These are phyloP conservation scores for Setophaga kirtlandii DNA, from an alignment of 2,113 vertebrate genomes.

Conservation along the genomic window DNA sequence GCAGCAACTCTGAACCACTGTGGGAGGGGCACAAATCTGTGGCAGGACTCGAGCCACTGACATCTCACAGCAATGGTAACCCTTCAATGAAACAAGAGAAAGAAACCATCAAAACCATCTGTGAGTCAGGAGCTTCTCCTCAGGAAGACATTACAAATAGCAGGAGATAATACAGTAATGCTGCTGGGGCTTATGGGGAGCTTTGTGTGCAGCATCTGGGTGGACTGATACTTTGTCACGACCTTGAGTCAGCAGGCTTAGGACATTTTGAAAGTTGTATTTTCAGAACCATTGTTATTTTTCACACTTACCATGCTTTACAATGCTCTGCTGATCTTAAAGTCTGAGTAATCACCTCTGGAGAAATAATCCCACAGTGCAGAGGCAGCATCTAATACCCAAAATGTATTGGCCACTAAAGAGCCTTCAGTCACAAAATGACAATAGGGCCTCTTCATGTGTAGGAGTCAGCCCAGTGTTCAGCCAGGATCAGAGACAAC, in stretches of 20 bases:
- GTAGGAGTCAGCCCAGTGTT: background rate
- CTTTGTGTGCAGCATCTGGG: background rate
- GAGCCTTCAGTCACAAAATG: background rate
- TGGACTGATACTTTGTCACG: background rate
- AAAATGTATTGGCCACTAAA: background rate
- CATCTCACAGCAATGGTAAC: background rate
- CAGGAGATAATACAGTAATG: conserved; percentile 10
- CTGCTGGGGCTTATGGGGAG: background rate
- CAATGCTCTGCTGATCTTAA: background rate
- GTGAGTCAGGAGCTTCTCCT: background rate
- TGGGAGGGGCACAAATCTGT: background rate
- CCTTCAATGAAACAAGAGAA: background rate
- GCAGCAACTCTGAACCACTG: background rate
- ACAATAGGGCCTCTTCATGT: background rate
- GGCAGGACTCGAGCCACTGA: background rate
- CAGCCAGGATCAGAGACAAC: background rate
- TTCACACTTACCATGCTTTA: background rate
- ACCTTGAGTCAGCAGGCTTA: background rate
- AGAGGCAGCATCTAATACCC: background rate
- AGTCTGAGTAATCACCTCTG: background rate
- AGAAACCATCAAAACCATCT: background rate
- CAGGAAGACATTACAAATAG: background rate
- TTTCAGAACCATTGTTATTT: background rate
- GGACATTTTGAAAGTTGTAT: background rate
- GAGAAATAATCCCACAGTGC: background rate